These are phyloP conservation scores for Plotosus lineatus DNA, from an alignment of 2,113 vertebrate species.

Conservation along the genomic window DNA sequence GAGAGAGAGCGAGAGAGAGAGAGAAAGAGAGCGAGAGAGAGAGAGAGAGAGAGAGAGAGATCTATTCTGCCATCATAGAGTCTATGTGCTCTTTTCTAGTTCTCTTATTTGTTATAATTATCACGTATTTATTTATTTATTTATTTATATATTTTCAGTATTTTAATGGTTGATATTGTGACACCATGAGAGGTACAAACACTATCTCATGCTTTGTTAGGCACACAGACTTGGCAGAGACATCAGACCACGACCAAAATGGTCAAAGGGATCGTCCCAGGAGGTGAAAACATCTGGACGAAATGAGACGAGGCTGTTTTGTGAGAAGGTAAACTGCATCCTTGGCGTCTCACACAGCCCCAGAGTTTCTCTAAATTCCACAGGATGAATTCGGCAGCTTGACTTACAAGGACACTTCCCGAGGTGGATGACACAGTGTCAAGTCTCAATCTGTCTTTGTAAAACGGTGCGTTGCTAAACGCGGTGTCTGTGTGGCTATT, in stretches of 20 bases:
- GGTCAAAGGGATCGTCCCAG: conserved; percentile 13
- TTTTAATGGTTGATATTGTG: neutral
- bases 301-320: neutral
- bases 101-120: neutral
- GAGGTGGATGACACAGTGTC: conserved; percentile 56
- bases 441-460: conserved; percentile 62
- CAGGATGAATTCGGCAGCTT: conserved; percentile 25
- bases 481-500: conserved; percentile 32
- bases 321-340: neutral
- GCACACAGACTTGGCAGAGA: neutral
- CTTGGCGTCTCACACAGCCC: conserved; percentile 9
- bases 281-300: conserved; percentile 22
- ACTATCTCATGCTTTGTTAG: neutral
- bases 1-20: too few species aligned
- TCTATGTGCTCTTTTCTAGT: neutral
- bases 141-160: too few species aligned
- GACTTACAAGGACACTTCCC: conserved; percentile 38
- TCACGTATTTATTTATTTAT: too few species aligned
- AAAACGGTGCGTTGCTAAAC: conserved; percentile 57
- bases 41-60: neutral
- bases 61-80: too few species aligned
- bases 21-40: neutral
- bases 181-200: neutral
- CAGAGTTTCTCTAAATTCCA: neutral
- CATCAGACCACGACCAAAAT: neutral